Percentiles rank a stretch among this genome's conserved stretches.
phyloP scores from a whole-genome alignment of 1,140 invertebrate species.

The Drosophila oshimai region DNA sequence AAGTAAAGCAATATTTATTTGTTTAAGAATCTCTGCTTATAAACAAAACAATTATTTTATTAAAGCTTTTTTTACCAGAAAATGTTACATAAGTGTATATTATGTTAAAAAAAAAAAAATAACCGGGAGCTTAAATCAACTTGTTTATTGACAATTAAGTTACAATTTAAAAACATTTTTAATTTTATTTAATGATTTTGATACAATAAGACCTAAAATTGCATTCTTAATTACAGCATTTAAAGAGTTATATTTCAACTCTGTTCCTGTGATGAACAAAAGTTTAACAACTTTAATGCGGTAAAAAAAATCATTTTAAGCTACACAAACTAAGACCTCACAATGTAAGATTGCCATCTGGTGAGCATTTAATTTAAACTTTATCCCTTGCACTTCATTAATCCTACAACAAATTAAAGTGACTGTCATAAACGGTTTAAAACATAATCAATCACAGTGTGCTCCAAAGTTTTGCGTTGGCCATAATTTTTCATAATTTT shows the following conservation, averaged over 20 bases:
- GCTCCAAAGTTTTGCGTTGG: constrained; percentile 30
- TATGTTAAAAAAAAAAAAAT: too few relatives aligned
- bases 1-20: too few relatives aligned
- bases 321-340: neutral
- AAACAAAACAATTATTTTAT: too few relatives aligned
- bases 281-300: neutral
- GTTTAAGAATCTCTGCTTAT: too few relatives aligned
- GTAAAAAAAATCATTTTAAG: neutral
- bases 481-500: constrained; percentile 65
- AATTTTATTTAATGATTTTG: too few relatives aligned
- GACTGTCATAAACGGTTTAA: constrained; percentile 68
- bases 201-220: too few relatives aligned
- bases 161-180: too few relatives aligned
- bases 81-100: too few relatives aligned
- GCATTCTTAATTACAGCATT: too few relatives aligned
- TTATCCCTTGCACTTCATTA: constrained; percentile 56
- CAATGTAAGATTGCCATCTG: constrained; percentile 16
- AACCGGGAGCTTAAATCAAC: too few relatives aligned
- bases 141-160: too few relatives aligned
- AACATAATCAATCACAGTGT: constrained; percentile 68
- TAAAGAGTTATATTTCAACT: neutral
- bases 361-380: constrained; percentile 29
- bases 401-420: constrained; percentile 69
- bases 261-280: neutral
- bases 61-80: too few relatives aligned